Evolutionary conservation across 2,888 invertebrate genomes (phyloP).

Genomic region (Steinernema carpocapsae): DNA sequence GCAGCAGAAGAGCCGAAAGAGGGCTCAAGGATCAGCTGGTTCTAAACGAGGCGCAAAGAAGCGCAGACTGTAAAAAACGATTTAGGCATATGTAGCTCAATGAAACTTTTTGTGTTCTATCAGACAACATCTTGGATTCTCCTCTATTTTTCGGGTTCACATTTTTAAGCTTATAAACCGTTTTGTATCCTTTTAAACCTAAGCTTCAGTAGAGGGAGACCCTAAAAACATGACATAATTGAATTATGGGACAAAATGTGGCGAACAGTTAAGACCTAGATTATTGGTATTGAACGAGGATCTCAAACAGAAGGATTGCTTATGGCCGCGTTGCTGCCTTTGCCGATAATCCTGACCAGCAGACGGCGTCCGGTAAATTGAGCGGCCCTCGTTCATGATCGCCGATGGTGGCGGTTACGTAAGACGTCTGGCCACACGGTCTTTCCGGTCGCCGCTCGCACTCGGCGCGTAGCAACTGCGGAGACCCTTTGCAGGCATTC

Average conservation of each 20-base stretch:
- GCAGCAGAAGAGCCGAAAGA: background rate
- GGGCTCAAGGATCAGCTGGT: constrained; percentile 14
- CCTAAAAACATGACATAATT: too few species aligned
- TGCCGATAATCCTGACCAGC: constrained; percentile 23
- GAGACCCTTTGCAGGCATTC: too few species aligned
- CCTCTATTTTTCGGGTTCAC: constrained; percentile 20
- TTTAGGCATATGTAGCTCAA: constrained; percentile 12
- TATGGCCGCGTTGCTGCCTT: background rate
- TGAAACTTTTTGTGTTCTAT: background rate
- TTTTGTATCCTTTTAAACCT: background rate
- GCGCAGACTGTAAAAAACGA: background rate
- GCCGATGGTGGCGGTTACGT: constrained; percentile 20
- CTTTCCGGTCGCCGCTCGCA: constrained; percentile 33
- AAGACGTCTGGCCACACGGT: constrained; percentile 25
- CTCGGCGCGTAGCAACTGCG: too few species aligned
- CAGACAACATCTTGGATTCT: constrained; percentile 9
- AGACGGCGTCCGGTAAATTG: constrained; percentile 26
- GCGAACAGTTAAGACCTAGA: background rate
- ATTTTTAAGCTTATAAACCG: background rate
- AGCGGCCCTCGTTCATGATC: constrained; percentile 8
- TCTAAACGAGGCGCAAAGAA: constrained; percentile 18
- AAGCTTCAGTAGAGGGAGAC: background rate
- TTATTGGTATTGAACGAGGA: too few species aligned
- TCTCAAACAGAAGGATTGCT: background rate
- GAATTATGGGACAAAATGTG: background rate